Percentiles rank a stretch among this genome's conserved stretches.
phyloP scores from a whole-genome alignment of 2,888 invertebrate species.

The Escarpia spicata region DNA sequence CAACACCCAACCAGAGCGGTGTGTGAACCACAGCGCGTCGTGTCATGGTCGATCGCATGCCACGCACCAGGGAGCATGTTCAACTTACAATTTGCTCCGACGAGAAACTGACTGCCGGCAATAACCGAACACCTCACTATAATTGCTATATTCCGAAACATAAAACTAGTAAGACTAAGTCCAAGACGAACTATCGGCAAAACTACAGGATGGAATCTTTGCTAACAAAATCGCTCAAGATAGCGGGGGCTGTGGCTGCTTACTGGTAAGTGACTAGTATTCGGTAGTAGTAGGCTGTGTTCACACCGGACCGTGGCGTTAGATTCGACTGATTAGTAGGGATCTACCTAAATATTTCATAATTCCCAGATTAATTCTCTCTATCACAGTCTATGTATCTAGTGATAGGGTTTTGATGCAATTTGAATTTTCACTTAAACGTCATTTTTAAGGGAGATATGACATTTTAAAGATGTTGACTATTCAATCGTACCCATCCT shows the following conservation, averaged over 20 bases:
- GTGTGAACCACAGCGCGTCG: background rate
- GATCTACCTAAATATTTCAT: too few relatives aligned
- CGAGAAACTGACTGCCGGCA: background rate
- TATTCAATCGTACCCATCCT: too few relatives aligned
- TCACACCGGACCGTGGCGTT: too few relatives aligned
- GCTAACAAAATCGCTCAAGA: slow-evolving; percentile 53
- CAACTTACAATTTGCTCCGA: background rate
- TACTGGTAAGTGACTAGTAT: slow-evolving; percentile 56
- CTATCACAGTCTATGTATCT: too few relatives aligned
- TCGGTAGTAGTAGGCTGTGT: too few relatives aligned
- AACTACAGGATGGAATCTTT: slow-evolving; percentile 53
- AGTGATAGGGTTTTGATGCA: too few relatives aligned
- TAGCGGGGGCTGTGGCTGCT: slow-evolving; percentile 57
- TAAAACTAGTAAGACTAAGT: slow-evolving; percentile 22
- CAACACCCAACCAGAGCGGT: background rate
- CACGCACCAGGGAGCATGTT: slow-evolving; percentile 16
- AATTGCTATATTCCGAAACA: background rate
- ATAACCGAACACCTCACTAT: background rate
- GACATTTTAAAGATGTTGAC: too few relatives aligned
- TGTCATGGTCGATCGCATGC: background rate
- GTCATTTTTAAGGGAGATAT: too few relatives aligned
- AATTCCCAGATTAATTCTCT: too few relatives aligned
- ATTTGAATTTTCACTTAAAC: too few relatives aligned
- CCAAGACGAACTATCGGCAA: background rate
- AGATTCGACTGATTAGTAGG: too few relatives aligned